Conservation (phyloP, 2,888 invertebrate species). For the Cremastobaeus sp. region DNA sequence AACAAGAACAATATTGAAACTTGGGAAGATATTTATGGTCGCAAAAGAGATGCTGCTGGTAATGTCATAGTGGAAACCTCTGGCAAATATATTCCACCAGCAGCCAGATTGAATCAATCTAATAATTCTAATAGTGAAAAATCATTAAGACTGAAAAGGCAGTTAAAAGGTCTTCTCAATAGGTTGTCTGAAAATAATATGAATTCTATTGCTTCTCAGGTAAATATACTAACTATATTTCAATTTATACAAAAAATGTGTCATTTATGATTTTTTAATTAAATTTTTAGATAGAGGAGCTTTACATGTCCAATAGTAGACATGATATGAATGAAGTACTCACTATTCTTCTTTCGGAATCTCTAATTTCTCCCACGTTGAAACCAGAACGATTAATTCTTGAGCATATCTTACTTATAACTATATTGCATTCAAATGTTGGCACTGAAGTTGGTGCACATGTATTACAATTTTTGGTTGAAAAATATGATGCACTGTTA, state of each 20-base stretch:
- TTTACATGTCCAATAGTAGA: slow-evolving; percentile 89
- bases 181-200: slow-evolving; percentile 92
- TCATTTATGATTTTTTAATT: background rate
- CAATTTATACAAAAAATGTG: background rate
- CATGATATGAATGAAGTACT: slow-evolving; percentile 89
- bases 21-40: slow-evolving; percentile 97
- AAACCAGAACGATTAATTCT: slow-evolving; percentile 88
- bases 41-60: slow-evolving; percentile 89
- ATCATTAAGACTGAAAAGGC: slow-evolving; percentile 84
- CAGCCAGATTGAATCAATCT: slow-evolving; percentile 82
- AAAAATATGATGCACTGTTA: slow-evolving; percentile 83
- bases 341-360: slow-evolving; percentile 84
- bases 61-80: slow-evolving; percentile 83
- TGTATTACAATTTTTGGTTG: slow-evolving; percentile 87
- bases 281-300: slow-evolving; percentile 83
- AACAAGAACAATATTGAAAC: slow-evolving; percentile 51
- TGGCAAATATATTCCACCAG: slow-evolving; percentile 90
- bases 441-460: slow-evolving; percentile 94
- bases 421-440: slow-evolving; percentile 92
- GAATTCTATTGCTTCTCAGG: slow-evolving; percentile 85
- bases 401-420: slow-evolving; percentile 90
- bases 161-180: slow-evolving; percentile 89
- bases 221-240: too few species aligned
- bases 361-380: slow-evolving; percentile 82
- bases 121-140: slow-evolving; percentile 80